phyloP scores from a whole-genome alignment of 2,888 invertebrate genomes.

The Neoaliturus tenellus region DNA sequence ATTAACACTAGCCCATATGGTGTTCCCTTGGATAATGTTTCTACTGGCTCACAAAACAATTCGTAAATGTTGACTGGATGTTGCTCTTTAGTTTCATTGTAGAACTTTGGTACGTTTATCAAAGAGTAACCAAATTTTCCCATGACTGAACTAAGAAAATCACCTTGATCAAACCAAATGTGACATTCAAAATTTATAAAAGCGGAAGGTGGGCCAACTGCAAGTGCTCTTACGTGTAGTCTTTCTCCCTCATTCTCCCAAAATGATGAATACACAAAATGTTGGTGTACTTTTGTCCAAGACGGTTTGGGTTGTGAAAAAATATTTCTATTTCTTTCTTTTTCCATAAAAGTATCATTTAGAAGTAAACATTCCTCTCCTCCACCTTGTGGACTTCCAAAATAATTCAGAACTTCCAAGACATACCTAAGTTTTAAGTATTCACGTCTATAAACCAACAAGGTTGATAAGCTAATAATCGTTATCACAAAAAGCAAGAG shows the following conservation, averaged over 20 bases:
- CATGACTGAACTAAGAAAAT: conserved; percentile 75
- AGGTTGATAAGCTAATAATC: conserved; percentile 81
- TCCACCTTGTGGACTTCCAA: conserved; percentile 79
- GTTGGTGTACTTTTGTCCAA: conserved; percentile 80
- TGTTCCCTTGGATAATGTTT: conserved; percentile 63
- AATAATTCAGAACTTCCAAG: conserved; percentile 90
- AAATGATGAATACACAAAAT: conserved; percentile 82
- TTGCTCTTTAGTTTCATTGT: conserved; percentile 45
- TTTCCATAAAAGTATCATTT: conserved; percentile 73
- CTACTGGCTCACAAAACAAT: conserved; percentile 61
- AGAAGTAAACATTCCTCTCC: conserved; percentile 76
- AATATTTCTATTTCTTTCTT: conserved; percentile 75
- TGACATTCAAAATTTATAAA: conserved; percentile 81
- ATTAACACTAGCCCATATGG: conserved; percentile 70
- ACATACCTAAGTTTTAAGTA: conserved; percentile 90
- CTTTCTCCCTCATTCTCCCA: conserved; percentile 72
- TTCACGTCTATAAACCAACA: conserved; percentile 90
- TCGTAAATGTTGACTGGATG: conserved; percentile 58
- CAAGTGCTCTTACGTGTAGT: conserved; percentile 78
- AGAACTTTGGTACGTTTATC: conserved; percentile 56
- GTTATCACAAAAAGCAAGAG: conserved; percentile 83
- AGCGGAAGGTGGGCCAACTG: conserved; percentile 77
- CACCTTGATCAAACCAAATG: conserved; percentile 77
- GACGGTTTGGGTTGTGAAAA: conserved; percentile 75
- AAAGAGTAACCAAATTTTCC: conserved; percentile 78